Evolutionary conservation across 2,888 invertebrate genomes (phyloP).

Genomic region (Dorcus hopei): DNA sequence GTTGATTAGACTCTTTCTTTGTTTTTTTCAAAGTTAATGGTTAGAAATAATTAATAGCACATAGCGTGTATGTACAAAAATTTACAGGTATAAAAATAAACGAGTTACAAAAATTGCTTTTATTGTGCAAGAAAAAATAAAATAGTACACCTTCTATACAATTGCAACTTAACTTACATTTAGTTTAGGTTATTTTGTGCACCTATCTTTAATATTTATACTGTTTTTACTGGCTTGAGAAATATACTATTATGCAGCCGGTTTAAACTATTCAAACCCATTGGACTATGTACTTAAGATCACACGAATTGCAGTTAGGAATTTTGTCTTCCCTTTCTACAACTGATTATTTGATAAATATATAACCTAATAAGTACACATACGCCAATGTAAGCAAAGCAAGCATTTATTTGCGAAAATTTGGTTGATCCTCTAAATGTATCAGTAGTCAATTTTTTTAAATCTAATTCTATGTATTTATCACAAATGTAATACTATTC

Average conservation of each 20-base stretch:
- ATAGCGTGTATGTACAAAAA: slow-evolving; percentile 17
- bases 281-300: too few species aligned
- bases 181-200: slow-evolving; percentile 19
- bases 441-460: too few species aligned
- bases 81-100: slow-evolving; percentile 16
- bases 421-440: too few species aligned
- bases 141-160: slow-evolving; percentile 22
- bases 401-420: too few species aligned
- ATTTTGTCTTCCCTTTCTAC: too few species aligned
- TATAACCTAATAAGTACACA: too few species aligned
- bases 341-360: too few species aligned
- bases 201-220: slow-evolving; percentile 18
- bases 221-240: slow-evolving; percentile 12
- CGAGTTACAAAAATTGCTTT: slow-evolving; percentile 13
- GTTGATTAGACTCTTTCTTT: not conserved
- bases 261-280: not conserved
- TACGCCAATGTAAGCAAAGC: too few species aligned
- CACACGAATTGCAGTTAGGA: too few species aligned
- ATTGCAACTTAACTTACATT: slow-evolving; percentile 17
- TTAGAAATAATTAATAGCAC: slow-evolving; percentile 15
- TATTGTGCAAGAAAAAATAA: slow-evolving; percentile 16
- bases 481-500: too few species aligned
- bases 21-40: slow-evolving; percentile 10
- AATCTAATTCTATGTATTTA: too few species aligned
- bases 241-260: not conserved